phyloP scores from a whole-genome alignment of 1,140 invertebrate species.

The Procambarus virginalis region DNA sequence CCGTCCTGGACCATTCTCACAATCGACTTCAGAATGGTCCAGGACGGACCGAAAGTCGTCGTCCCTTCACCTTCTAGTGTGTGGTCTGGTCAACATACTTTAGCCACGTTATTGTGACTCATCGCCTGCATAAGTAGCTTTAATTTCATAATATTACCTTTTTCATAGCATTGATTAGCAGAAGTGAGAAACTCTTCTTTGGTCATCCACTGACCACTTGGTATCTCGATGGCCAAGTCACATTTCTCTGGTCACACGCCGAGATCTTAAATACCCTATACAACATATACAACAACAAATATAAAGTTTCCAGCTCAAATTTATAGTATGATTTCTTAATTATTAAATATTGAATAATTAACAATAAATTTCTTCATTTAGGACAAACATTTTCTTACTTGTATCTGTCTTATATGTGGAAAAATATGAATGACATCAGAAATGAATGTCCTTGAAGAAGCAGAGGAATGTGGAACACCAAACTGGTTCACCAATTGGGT shows the following conservation, averaged over 20 bases:
- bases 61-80: too few relatives aligned
- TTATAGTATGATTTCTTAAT: not conserved
- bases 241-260: not conserved
- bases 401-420: conserved; percentile 71
- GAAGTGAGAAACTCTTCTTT: conserved; percentile 49
- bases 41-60: too few relatives aligned
- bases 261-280: conserved; percentile 50
- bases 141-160: conserved; percentile 57
- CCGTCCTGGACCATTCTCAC: too few relatives aligned
- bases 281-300: not conserved
- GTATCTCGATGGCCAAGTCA: conserved; percentile 49
- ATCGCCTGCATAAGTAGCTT: too few relatives aligned
- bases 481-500: conserved; percentile 21
- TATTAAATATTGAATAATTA: not conserved
- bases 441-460: conserved; percentile 26
- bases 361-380: not conserved
- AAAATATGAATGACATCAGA: conserved; percentile 69
- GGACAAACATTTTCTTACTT: conserved; percentile 20
- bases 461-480: not conserved
- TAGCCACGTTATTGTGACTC: too few relatives aligned
- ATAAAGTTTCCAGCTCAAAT: too few relatives aligned
- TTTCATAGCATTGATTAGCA: conserved; percentile 70
- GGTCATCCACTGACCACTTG: conserved; percentile 53
- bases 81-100: too few relatives aligned
- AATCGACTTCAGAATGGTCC: too few relatives aligned